Percentiles rank a stretch among this genome's conserved stretches.
Conservation (phyloP, 1,140 invertebrate species). For the Chionoecetes opilio region DNA sequence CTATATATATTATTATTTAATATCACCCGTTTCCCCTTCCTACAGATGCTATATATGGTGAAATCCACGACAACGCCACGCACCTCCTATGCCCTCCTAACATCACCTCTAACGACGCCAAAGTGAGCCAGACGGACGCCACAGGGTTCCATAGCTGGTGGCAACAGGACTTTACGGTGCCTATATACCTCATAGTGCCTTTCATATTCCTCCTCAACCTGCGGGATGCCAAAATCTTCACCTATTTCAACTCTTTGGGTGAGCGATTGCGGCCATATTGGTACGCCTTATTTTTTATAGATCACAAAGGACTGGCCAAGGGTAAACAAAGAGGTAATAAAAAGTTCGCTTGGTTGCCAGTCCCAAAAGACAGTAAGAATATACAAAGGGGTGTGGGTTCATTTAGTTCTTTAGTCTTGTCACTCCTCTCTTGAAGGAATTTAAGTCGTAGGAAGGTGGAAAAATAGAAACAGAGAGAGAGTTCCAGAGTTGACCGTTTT, state of each 20-base stretch:
- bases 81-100: constrained; percentile 66
- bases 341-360: too few relatives aligned
- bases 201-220: constrained; percentile 94
- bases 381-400: too few relatives aligned
- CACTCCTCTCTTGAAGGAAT: too few relatives aligned
- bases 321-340: too few relatives aligned
- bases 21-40: background rate
- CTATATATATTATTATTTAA: too few relatives aligned
- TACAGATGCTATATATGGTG: constrained; percentile 63
- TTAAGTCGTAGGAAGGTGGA: too few relatives aligned
- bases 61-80: constrained; percentile 68
- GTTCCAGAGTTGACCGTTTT: too few relatives aligned
- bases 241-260: constrained; percentile 96
- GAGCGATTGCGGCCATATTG: background rate
- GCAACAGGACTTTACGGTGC: constrained; percentile 89
- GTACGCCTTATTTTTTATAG: too few relatives aligned
- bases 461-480: too few relatives aligned
- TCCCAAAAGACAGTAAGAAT: too few relatives aligned
- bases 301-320: too few relatives aligned
- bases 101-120: background rate
- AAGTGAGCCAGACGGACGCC: constrained; percentile 81
- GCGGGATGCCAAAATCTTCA: constrained; percentile 95
- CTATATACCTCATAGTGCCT: constrained; percentile 90
- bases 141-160: constrained; percentile 85
- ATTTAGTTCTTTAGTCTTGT: too few relatives aligned